Conservation (phyloP, 2,113 vertebrate genomes). For the Trematocara stigmaticum region DNA sequence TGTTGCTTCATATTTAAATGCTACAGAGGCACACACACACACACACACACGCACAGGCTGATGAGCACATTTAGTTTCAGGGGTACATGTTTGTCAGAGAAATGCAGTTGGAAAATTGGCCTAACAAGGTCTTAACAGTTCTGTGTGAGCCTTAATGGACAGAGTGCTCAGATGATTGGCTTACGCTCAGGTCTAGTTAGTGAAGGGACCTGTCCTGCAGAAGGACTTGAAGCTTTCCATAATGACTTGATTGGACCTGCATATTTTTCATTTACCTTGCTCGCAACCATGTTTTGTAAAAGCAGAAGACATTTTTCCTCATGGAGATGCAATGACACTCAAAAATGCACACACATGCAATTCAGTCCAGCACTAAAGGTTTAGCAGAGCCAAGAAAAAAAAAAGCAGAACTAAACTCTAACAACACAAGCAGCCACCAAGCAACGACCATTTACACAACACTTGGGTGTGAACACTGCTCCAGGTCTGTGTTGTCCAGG, state of each 20-base stretch:
- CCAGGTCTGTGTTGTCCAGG: slow-evolving; percentile 33
- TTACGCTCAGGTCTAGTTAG: slow-evolving; percentile 19
- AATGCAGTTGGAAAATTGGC: slow-evolving; percentile 25
- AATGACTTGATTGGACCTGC: slow-evolving; percentile 6
- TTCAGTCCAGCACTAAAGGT: background rate
- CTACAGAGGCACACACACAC: background rate
- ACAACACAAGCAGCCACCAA: slow-evolving; percentile 21
- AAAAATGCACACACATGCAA: background rate
- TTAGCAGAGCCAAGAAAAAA: background rate
- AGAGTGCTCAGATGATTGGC: slow-evolving; percentile 51
- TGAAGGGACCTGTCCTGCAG: background rate
- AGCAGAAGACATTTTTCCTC: background rate
- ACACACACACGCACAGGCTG: background rate
- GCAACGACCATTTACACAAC: slow-evolving; percentile 49
- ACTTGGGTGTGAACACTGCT: background rate
- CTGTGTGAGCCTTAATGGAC: slow-evolving; percentile 51
- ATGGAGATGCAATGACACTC: background rate
- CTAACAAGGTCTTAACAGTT: slow-evolving; percentile 40
- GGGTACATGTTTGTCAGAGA: slow-evolving; percentile 8
- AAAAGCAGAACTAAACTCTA: slow-evolving; percentile 41
- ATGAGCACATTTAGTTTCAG: background rate
- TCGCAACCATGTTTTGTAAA: slow-evolving; percentile 6
- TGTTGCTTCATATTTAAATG: slow-evolving; percentile 22
- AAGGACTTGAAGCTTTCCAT: slow-evolving; percentile 14
- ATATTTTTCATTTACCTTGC: slow-evolving; percentile 13